Percentiles rank a stretch among this genome's conserved stretches.
Evolutionary conservation across 2,888 invertebrate genomes (phyloP).

Genomic region (Patella ulyssiponensis): DNA sequence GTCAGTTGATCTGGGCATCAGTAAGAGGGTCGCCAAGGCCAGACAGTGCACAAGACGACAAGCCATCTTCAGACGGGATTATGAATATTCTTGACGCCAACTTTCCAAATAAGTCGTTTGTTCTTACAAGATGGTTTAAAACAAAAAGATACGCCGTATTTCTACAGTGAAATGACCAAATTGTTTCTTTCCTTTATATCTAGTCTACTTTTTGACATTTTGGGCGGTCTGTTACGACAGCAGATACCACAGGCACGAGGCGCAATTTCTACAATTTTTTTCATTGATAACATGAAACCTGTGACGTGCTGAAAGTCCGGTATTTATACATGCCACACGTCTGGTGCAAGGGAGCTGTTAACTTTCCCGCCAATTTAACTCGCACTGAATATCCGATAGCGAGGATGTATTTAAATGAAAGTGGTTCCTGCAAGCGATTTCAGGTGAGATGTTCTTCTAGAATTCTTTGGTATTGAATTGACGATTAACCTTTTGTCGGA

Average conservation of each 20-base stretch:
- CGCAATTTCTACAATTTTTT: not conserved
- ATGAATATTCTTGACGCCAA: not conserved
- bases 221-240: slow-evolving; percentile 11
- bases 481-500: too few relatives aligned
- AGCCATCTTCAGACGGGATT: slow-evolving; percentile 1
- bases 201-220: slow-evolving; percentile 8
- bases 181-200: slow-evolving; percentile 12
- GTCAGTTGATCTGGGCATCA: too few relatives aligned
- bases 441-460: too few relatives aligned
- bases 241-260: slow-evolving; percentile 1
- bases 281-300: slow-evolving; percentile 3
- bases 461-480: too few relatives aligned
- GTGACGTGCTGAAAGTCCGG: not conserved
- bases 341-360: not conserved
- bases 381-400: too few relatives aligned
- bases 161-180: slow-evolving; percentile 7
- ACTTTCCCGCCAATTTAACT: too few relatives aligned
- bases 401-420: too few relatives aligned
- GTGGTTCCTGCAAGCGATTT: too few relatives aligned
- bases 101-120: not conserved
- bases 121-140: too few relatives aligned
- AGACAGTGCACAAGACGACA: not conserved
- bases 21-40: too few relatives aligned
- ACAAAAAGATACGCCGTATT: not conserved
- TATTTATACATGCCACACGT: slow-evolving; percentile 3